A percentile compares a stretch with the other conserved stretches of the same genome.
Conservation (phyloP, 23 tunicate species). For the Ciona savignyi region DNA sequence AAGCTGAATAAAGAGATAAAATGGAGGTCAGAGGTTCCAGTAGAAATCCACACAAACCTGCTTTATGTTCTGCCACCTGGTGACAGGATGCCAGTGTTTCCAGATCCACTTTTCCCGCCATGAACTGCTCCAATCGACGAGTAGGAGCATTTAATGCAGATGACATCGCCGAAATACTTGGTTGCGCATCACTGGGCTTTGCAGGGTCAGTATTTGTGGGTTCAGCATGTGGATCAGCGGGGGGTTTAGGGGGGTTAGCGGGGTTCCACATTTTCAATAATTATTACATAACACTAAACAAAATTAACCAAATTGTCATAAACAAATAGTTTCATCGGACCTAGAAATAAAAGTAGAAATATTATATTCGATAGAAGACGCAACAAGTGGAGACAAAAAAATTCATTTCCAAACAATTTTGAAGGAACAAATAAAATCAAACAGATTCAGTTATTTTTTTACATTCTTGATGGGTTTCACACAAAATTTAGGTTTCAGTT, state of each 20-base stretch:
- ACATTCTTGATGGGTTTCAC: too few relatives aligned
- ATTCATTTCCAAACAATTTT: not conserved
- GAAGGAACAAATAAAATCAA: not conserved
- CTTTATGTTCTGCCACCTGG: not conserved
- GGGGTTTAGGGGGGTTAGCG: too few relatives aligned
- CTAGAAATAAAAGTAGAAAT: not conserved
- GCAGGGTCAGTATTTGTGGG: not conserved
- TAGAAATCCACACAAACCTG: too few relatives aligned
- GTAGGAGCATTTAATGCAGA: not conserved
- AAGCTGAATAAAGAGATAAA: too few relatives aligned
- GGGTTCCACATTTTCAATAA: too few relatives aligned
- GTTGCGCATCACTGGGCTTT: not conserved
- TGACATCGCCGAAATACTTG: not conserved
- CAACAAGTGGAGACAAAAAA: not conserved
- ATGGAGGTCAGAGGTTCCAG: too few relatives aligned
- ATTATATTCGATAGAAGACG: not conserved
- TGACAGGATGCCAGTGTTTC: constrained; percentile 21
- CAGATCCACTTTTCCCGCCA: constrained; percentile 16
- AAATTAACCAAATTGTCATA: too few relatives aligned
- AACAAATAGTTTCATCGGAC: too few relatives aligned
- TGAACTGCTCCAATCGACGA: constrained; percentile 25
- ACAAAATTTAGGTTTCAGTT: too few relatives aligned
- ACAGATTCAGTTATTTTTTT: too few relatives aligned
- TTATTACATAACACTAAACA: too few relatives aligned
- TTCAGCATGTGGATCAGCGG: too few relatives aligned